Evolutionary conservation across 1,140 invertebrate genomes (phyloP).

Genomic region (Phthorimaea operculella): DNA sequence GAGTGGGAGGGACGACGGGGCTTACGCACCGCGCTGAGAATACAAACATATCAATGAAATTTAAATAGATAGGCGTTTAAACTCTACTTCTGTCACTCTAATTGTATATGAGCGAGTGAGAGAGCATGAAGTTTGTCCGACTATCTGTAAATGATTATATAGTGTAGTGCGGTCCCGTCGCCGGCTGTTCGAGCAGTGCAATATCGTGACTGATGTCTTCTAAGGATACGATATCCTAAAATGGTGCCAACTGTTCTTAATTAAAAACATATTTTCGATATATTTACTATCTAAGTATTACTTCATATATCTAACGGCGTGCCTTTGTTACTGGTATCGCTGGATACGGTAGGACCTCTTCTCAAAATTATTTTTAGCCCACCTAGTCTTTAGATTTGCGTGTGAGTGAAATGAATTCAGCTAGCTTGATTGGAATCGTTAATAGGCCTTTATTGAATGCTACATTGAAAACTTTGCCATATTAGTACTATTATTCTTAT

Average conservation of each 20-base stretch:
- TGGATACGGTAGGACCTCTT: slow-evolving; percentile 9
- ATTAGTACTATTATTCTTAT: slow-evolving; percentile 60
- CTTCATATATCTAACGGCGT: slow-evolving; percentile 11
- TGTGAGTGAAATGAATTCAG: slow-evolving; percentile 41
- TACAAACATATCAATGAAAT: too few species aligned
- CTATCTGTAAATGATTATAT: too few species aligned
- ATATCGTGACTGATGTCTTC: slow-evolving; percentile 5
- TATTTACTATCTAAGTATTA: slow-evolving; percentile 16
- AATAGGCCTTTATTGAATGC: slow-evolving; percentile 54
- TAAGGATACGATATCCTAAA: neutral
- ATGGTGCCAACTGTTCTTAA: slow-evolving; percentile 20
- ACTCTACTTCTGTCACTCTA: too few species aligned
- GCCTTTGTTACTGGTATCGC: neutral
- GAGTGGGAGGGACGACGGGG: neutral
- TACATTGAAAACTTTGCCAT: slow-evolving; percentile 68
- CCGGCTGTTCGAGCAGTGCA: slow-evolving; percentile 1
- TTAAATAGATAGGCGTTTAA: too few species aligned
- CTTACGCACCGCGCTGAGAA: too few species aligned
- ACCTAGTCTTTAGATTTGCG: slow-evolving; percentile 62
- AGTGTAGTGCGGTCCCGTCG: neutral
- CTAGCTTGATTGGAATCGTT: slow-evolving; percentile 40
- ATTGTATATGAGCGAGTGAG: too few species aligned
- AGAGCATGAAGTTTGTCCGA: too few species aligned
- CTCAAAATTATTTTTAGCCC: slow-evolving; percentile 60
- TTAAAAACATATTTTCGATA: slow-evolving; percentile 4